Evolutionary conservation across 2,113 vertebrate species (phyloP).

Genomic region (Gymnorhina tibicen): DNA sequence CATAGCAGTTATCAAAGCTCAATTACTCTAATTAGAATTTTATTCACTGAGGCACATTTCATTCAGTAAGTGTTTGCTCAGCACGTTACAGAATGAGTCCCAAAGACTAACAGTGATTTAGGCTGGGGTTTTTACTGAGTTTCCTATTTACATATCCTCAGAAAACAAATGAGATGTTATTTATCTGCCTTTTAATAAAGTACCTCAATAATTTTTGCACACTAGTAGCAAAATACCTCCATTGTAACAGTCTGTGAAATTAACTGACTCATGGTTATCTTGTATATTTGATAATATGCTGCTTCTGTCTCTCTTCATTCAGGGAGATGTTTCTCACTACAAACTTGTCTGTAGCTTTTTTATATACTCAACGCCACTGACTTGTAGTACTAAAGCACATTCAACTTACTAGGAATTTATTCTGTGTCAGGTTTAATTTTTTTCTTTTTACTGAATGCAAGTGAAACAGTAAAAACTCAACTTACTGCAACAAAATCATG

Average conservation of each 20-base stretch:
- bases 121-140: neutral
- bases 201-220: neutral
- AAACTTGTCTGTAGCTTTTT: neutral
- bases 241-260: neutral
- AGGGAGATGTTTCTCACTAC: neutral
- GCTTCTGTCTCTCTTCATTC: neutral
- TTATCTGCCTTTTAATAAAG: neutral
- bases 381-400: neutral
- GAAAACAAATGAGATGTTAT: neutral
- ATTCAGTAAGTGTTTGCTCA: conserved; percentile 3
- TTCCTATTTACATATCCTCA: neutral
- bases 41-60: conserved; percentile 5
- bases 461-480: neutral
- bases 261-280: neutral
- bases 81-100: conserved; percentile 7
- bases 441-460: neutral
- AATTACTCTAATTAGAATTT: conserved; percentile 52
- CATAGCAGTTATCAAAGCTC: conserved; percentile 53
- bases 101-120: neutral
- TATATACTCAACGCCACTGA: neutral
- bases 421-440: neutral
- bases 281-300: neutral
- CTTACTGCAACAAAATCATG: neutral
- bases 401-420: neutral
- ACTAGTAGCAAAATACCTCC: neutral